Evolutionary conservation across 2,888 invertebrate genomes (phyloP).

Genomic region (Habrosyne pyritoides): DNA sequence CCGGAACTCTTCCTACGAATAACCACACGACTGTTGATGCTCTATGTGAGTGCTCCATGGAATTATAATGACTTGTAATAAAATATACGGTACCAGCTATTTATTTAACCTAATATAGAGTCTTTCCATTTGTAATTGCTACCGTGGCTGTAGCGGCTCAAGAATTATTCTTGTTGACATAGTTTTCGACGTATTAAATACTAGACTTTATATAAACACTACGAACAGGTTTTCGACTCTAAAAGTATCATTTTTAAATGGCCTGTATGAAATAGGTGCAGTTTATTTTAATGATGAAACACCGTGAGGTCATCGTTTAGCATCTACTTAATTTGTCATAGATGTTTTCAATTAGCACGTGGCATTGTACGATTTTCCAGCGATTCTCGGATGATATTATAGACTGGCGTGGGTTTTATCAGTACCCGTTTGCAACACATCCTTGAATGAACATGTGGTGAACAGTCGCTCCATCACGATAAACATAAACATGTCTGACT

Average conservation of each 20-base stretch:
- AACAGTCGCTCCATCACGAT: constrained; percentile 22
- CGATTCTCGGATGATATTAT: constrained; percentile 9
- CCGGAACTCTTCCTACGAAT: constrained; percentile 38
- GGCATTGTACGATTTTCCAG: constrained; percentile 9
- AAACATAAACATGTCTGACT: constrained; percentile 9
- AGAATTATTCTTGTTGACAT: not conserved
- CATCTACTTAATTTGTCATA: constrained; percentile 27
- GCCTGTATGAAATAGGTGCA: not conserved
- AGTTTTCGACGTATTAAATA: not conserved
- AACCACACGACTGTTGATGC: constrained; percentile 36
- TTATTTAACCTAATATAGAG: not conserved
- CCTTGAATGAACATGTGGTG: constrained; percentile 22
- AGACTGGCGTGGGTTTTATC: not conserved
- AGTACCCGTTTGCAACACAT: constrained; percentile 19
- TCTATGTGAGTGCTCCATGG: constrained; percentile 41
- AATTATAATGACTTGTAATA: not conserved
- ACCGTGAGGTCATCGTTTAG: constrained; percentile 23
- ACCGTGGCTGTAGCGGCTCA: not conserved
- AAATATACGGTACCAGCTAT: not conserved
- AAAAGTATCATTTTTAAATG: not conserved
- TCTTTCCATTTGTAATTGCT: not conserved
- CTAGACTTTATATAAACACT: not conserved
- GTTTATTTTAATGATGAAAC: not conserved
- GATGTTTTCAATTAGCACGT: constrained; percentile 35
- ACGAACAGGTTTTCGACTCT: not conserved